Evolutionary conservation across 2,797 vertebrate genomes (phyloP), one percentile per base, ranked within the genome.

Genomic region (Enteromius trimaculatus): DNA sequence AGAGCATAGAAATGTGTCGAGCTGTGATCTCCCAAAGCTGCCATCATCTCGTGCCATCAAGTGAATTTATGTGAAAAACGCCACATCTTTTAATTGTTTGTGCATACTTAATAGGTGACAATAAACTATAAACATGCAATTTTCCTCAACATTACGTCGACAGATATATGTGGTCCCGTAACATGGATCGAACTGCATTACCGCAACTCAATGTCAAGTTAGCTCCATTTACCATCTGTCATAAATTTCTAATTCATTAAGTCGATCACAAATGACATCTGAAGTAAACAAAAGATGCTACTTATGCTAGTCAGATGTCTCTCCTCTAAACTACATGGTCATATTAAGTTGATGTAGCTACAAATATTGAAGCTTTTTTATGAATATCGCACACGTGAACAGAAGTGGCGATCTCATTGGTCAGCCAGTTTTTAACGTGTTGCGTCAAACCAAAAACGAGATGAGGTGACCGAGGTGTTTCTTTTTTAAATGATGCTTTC

Each of bases 21-120:
- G 23, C 37, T 58, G 64, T 44, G 69, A 72, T 58, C 47, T 75
- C 79, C 53, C 77, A 81, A 79, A 81, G 76, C 31, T 70, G 31
- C 75, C 82, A 72, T 71, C 70, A 74, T 58, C 75, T 37, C 39
- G 26, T 23, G 70, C 74, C 34, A 71, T 81, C 72, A 70, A 80
- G 21, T 42, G 51, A 60, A 81, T 87, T 85, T 83, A 80, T 85
- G 44, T 77, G 42, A 31, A 85, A 82, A 62, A 55, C 51, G 34
- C 17, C 44, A 65, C 79, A 47, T 60, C 31, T 80, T 71, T 82
- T 47, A 49, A 58, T 31, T 65, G 39, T 31, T 42, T 84, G 65
- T 78, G 79, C 68, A 26, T 86, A 16, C 55, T 76, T 83, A 69
- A 58, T 60, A 21, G 62, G 4, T 44, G 34, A 74, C 47, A 68